A percentile compares a stretch with the other conserved stretches of the same genome.
These are phyloP conservation scores for Dreissena polymorpha DNA, from an alignment of 1,140 invertebrate genomes.

Conservation along the genomic window DNA sequence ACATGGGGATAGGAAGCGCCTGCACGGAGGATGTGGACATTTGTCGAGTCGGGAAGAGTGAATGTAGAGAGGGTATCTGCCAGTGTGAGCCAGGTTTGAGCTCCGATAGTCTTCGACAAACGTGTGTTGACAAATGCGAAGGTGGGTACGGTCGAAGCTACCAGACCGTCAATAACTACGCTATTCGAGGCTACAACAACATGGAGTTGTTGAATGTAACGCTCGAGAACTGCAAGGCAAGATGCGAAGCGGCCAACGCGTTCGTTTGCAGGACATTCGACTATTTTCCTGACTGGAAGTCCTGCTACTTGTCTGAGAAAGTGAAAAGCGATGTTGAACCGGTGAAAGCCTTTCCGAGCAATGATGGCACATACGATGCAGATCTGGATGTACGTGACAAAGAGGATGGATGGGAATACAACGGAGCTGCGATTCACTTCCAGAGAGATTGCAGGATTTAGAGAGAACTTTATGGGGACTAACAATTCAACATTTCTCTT, in stretches of 20 bases:
- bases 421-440: conserved; percentile 23
- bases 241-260: background rate
- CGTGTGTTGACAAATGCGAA: conserved; percentile 11
- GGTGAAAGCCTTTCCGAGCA: background rate
- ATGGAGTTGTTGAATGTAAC: conserved; percentile 4
- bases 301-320: conserved; percentile 28
- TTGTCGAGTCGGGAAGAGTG: conserved; percentile 17
- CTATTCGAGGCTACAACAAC: conserved; percentile 32
- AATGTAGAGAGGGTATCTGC: conserved; percentile 38
- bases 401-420: conserved; percentile 36
- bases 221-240: conserved; percentile 23
- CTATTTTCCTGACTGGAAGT: conserved; percentile 22
- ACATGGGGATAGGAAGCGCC: conserved; percentile 17
- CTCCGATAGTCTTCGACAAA: conserved; percentile 26
- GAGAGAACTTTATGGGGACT: background rate
- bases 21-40: conserved; percentile 5
- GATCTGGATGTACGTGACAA: background rate
- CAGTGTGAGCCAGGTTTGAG: conserved; percentile 29
- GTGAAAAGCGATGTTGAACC: conserved; percentile 6
- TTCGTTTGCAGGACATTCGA: conserved; percentile 37
- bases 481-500: too few relatives aligned
- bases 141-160: conserved; percentile 41
- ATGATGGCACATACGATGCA: background rate
- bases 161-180: conserved; percentile 31
- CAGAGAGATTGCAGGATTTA: conserved; percentile 33